Evolutionary conservation across 2,888 invertebrate genomes (phyloP).

Genomic region (Zootermopsis nevadensis): DNA sequence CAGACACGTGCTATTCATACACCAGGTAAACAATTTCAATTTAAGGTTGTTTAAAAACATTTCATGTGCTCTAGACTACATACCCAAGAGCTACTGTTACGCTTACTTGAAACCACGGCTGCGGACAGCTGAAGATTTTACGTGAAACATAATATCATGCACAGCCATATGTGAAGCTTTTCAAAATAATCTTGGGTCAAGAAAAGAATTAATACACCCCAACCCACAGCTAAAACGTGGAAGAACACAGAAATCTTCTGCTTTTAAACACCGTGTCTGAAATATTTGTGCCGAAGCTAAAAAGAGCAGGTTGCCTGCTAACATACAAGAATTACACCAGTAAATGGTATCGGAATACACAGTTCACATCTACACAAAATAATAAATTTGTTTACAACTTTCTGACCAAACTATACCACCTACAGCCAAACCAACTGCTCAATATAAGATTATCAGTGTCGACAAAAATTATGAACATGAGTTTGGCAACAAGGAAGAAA

Average conservation of each 20-base stretch:
- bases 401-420: slow-evolving; percentile 18
- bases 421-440: slow-evolving; percentile 25
- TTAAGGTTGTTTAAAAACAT: background rate
- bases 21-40: slow-evolving; percentile 42
- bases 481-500: slow-evolving; percentile 23
- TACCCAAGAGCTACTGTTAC: slow-evolving; percentile 28
- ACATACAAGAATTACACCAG: background rate
- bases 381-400: background rate
- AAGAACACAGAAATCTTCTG: slow-evolving; percentile 11
- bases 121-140: background rate
- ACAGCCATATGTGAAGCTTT: background rate
- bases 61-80: slow-evolving; percentile 25
- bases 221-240: background rate
- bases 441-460: slow-evolving; percentile 7
- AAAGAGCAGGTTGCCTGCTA: background rate
- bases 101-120: background rate
- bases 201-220: background rate
- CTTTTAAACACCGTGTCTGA: slow-evolving; percentile 14
- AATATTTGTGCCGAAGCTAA: slow-evolving; percentile 34
- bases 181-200: background rate
- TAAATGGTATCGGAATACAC: background rate
- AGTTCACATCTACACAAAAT: slow-evolving; percentile 20
- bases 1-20: slow-evolving; percentile 49
- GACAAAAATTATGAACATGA: slow-evolving; percentile 28
- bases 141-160: background rate